Percentiles rank a stretch among this genome's conserved stretches.
Evolutionary conservation across 2,797 vertebrate species (phyloP).

Genomic region (Taenioides sp.): DNA sequence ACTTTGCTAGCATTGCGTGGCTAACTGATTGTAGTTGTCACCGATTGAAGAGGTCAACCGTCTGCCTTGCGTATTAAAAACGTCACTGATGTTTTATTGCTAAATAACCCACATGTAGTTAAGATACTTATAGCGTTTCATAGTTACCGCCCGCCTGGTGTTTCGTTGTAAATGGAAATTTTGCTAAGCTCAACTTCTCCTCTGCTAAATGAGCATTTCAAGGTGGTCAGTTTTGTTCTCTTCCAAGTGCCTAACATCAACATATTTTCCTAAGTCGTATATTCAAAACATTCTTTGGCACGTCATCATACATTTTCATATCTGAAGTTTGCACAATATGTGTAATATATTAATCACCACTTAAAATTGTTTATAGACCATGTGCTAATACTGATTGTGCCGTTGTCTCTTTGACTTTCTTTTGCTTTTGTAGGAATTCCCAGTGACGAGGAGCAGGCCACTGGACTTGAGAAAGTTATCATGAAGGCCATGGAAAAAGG

Average conservation of each 20-base stretch:
- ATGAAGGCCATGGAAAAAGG: slow-evolving; percentile 78
- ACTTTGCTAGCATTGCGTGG: background rate
- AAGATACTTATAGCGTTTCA: background rate
- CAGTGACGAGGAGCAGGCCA: slow-evolving; percentile 86
- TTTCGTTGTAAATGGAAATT: background rate
- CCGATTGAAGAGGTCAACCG: background rate
- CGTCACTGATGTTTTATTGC: background rate
- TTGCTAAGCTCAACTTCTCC: too few species aligned
- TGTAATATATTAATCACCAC: too few species aligned
- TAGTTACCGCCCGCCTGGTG: background rate
- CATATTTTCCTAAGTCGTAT: background rate
- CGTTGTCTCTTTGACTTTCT: background rate
- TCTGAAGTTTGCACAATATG: background rate
- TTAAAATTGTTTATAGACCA: too few species aligned
- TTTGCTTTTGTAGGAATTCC: slow-evolving; percentile 73
- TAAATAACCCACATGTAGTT: background rate
- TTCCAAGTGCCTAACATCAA: background rate
- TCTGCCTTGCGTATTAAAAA: background rate
- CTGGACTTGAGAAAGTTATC: slow-evolving; percentile 82
- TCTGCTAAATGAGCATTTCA: background rate
- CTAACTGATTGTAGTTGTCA: background rate
- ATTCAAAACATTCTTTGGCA: too few species aligned
- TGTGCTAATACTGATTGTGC: background rate
- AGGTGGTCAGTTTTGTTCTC: background rate
- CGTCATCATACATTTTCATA: background rate